phyloP scores from a whole-genome alignment of 2,888 invertebrate species.

The Altica lythri region DNA sequence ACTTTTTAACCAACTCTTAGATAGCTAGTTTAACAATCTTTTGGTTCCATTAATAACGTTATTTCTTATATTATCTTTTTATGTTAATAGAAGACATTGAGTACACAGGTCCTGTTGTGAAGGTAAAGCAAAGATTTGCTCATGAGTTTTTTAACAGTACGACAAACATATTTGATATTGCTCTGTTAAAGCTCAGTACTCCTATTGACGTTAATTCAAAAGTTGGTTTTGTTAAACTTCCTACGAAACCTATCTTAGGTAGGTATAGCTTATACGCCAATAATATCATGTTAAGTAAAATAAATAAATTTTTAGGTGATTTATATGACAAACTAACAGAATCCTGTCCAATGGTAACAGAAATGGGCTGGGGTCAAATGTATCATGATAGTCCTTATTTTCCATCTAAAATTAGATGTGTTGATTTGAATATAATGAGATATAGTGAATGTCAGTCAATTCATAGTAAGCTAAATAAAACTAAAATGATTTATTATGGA shows the following conservation, averaged over 20 bases:
- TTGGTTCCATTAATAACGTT: not conserved
- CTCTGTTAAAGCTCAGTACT: not conserved
- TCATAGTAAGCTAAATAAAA: not conserved
- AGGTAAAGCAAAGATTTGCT: not conserved
- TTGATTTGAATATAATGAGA: not conserved
- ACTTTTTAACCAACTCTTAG: not conserved
- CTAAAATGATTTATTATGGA: not conserved
- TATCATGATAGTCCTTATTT: not conserved
- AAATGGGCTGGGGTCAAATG: slow-evolving; percentile 6
- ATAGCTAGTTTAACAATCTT: not conserved
- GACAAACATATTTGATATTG: not conserved
- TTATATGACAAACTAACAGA: not conserved
- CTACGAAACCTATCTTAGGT: not conserved
- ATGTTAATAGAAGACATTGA: slow-evolving; percentile 5
- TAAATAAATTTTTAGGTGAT: no score
- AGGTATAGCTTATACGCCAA: no score
- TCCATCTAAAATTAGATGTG: not conserved
- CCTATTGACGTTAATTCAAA: not conserved
- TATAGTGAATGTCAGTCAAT: not conserved
- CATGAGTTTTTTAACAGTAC: not conserved
- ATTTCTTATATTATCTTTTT: not conserved
- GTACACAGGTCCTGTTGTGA: not conserved
- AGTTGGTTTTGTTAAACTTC: not conserved
- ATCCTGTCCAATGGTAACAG: not conserved
- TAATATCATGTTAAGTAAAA: no score